Base-by-base conservation (phyloP, 1,140 invertebrate species). In the Ptiloglossa arizonensis region DNA sequence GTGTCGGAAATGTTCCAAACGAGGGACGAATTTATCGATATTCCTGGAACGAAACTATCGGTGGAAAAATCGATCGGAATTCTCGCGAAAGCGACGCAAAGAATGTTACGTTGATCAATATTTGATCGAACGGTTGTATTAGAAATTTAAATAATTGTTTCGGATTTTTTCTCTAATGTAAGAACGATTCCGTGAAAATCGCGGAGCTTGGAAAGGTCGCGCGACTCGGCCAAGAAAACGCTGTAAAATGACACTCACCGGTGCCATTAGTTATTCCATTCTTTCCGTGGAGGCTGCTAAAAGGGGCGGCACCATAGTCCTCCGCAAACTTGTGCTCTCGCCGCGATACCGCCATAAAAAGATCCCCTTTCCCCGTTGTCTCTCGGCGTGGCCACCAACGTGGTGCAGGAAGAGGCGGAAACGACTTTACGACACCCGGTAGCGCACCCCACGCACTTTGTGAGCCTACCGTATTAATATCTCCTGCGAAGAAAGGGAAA, bases 351-450 rank as follows among this genome's bases (percentile, higher is more conserved):
- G 72, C 11, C 72, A 81, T 85, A 85, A 85, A 85, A 85, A 27
- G 54, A 66, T 74, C 46, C 62, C 81, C 67, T 75, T 72, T 68
- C 80, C 56, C 50, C 70, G 77, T 76, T 76, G 71, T 72, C 71
- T 72, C 46, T 24, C 46, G 48, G 9, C 32, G 62, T 69, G 86
- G 62, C 84, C 84, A 87, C 87, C 87, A 70, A 80, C 80, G 82
- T 79, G 41, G 80, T 48, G 38, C 57, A 59, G 52, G 79, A 80
- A 77, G 66, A 82, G 76, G 59, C 60, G 82, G 78, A 86, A 85
- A 83, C 48, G 80, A 84, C 69, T 89, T 88, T 89, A 89, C 80
- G 83, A 89, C 79, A 67, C 68, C 79, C 86, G 56, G 87, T 88
- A 87, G 87, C 85, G 41, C 67, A 80, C 78, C 75, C 73, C 63